Evolutionary conservation across 2,888 invertebrate genomes (phyloP).

Genomic region (Sesamia inferens): DNA sequence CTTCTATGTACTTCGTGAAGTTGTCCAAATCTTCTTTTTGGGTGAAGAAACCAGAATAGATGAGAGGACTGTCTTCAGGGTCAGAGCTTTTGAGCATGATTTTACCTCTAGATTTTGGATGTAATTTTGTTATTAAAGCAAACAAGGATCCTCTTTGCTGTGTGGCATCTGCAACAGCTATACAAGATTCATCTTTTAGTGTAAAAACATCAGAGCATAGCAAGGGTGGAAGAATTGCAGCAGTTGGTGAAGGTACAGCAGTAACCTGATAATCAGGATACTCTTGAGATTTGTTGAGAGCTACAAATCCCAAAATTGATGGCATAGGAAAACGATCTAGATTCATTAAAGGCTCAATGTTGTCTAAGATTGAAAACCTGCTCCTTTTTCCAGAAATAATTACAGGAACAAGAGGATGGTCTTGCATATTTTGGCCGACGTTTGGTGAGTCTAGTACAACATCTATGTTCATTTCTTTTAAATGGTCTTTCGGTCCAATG

Average conservation of each 20-base stretch:
- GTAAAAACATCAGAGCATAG: slow-evolving; percentile 67
- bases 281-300: slow-evolving; percentile 70
- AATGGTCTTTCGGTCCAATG: slow-evolving; percentile 74
- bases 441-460: slow-evolving; percentile 68
- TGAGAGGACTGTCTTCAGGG: slow-evolving; percentile 68
- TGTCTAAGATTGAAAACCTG: slow-evolving; percentile 55
- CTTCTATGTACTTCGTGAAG: slow-evolving; percentile 65
- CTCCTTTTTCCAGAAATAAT: slow-evolving; percentile 63
- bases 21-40: slow-evolving; percentile 68
- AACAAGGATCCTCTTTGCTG: slow-evolving; percentile 59
- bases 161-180: slow-evolving; percentile 60
- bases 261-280: slow-evolving; percentile 77
- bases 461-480: slow-evolving; percentile 68
- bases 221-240: slow-evolving; percentile 63
- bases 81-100: slow-evolving; percentile 68
- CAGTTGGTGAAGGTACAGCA: slow-evolving; percentile 63
- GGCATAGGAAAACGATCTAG: slow-evolving; percentile 70
- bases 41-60: slow-evolving; percentile 67
- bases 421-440: slow-evolving; percentile 77
- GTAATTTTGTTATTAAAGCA: slow-evolving; percentile 66
- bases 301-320: slow-evolving; percentile 70
- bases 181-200: slow-evolving; percentile 67
- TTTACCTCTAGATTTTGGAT: slow-evolving; percentile 74
- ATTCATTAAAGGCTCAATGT: slow-evolving; percentile 63
- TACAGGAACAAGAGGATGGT: slow-evolving; percentile 73